A percentile compares a stretch with the other conserved stretches of the same genome.
phyloP scores from a whole-genome alignment of 2,113 vertebrate genomes.

The Platysternon megacephalum region DNA sequence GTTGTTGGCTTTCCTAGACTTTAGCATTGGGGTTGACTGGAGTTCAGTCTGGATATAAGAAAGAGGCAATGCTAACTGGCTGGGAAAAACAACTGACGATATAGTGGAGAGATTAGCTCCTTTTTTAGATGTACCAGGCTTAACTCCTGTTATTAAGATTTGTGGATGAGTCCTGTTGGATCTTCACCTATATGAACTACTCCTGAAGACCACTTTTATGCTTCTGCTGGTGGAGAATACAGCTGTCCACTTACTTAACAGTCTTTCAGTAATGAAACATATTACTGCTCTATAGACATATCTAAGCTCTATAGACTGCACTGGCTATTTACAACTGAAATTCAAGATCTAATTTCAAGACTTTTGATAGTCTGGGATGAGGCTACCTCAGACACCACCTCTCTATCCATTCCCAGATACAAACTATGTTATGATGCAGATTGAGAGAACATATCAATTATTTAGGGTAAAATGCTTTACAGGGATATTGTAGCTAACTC shows the following conservation, averaged over 20 bases:
- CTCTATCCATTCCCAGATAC: not conserved
- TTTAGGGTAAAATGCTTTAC: not conserved
- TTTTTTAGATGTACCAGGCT: conserved; percentile 45
- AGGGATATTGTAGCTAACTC: not conserved
- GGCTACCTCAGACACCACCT: not conserved
- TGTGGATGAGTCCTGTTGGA: conserved; percentile 42
- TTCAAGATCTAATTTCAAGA: not conserved
- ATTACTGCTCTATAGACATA: no score
- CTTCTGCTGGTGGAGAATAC: not conserved
- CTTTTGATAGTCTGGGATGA: not conserved
- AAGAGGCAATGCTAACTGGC: conserved; percentile 36
- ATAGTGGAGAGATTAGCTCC: conserved; percentile 37
- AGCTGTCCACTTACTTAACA: not conserved
- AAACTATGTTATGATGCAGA: not conserved
- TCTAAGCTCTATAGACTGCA: not conserved
- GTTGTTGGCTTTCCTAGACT: conserved; percentile 62
- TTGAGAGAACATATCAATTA: not conserved
- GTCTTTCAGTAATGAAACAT: not conserved
- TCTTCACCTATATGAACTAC: not conserved
- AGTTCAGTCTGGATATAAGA: conserved; percentile 53
- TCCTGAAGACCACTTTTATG: not conserved
- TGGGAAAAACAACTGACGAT: conserved; percentile 61
- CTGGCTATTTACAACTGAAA: not conserved
- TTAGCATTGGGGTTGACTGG: conserved; percentile 59
- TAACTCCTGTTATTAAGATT: not conserved